Conservation (phyloP, 2,113 vertebrate species). For the Microtus oregoni region DNA sequence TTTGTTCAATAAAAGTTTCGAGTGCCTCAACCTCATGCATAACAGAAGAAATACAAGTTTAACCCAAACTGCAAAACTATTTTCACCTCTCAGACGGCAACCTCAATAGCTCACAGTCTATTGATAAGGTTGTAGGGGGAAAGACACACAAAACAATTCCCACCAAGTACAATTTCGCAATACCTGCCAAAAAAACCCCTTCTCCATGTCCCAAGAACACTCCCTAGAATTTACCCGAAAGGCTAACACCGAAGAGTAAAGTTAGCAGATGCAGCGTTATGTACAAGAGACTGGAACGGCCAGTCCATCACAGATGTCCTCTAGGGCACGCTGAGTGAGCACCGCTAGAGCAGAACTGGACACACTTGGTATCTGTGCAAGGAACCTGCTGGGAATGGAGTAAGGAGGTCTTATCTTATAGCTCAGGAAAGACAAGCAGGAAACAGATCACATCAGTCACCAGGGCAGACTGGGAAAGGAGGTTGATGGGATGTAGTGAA, state of each 20-base stretch:
- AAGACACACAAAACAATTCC: not conserved
- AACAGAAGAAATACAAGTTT: slow-evolving; percentile 37
- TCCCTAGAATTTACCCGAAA: not conserved
- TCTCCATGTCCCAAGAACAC: not conserved
- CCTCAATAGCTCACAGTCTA: not conserved
- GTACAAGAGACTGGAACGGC: not conserved
- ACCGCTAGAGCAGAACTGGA: not conserved
- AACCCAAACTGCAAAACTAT: not conserved
- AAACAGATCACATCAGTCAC: not conserved
- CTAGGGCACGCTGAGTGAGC: not conserved
- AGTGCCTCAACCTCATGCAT: not conserved
- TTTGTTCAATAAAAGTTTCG: slow-evolving; percentile 23
- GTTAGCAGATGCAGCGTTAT: not conserved
- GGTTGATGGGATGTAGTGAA: not conserved
- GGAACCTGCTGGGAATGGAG: not conserved
- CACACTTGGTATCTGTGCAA: not conserved
- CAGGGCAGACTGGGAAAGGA: not conserved
- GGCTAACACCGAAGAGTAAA: slow-evolving; percentile 22
- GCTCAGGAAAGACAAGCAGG: not conserved
- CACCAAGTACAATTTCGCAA: not conserved
- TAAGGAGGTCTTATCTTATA: too few species aligned
- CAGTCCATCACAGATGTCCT: not conserved
- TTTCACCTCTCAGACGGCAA: slow-evolving; percentile 36
- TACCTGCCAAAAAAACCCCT: not conserved
- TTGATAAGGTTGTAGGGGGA: not conserved